phyloP scores from a whole-genome alignment of 2,888 invertebrate genomes.

The Periphyllus acericola region DNA sequence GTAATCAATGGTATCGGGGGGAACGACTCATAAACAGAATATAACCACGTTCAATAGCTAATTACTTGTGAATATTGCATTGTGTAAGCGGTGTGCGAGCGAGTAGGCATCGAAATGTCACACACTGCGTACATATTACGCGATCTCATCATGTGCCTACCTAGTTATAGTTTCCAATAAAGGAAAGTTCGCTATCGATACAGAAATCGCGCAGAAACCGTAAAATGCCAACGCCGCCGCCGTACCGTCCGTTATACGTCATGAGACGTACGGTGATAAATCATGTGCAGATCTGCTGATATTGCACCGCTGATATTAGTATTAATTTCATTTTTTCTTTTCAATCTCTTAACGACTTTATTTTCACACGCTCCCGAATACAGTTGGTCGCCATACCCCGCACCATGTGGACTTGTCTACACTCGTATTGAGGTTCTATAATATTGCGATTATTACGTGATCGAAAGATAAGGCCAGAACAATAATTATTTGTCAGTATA shows the following conservation, averaged over 20 bases:
- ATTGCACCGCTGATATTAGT: not conserved
- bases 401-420: not conserved
- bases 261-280: not conserved
- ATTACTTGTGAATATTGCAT: not conserved
- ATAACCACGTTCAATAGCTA: not conserved
- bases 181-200: conserved; percentile 17
- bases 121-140: conserved; percentile 29
- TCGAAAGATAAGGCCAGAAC: not conserved
- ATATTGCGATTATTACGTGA: too few relatives aligned
- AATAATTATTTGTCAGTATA: not conserved
- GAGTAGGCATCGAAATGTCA: conserved; percentile 17
- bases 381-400: not conserved
- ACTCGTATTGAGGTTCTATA: too few relatives aligned
- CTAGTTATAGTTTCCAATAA: conserved; percentile 4
- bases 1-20: not conserved
- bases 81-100: not conserved
- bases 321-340: not conserved
- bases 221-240: not conserved
- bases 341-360: not conserved
- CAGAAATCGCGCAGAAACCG: not conserved
- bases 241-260: not conserved
- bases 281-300: not conserved
- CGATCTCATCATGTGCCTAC: not conserved
- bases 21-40: not conserved
- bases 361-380: not conserved